phyloP scores from a whole-genome alignment of 2,797 vertebrate species.

The Zenarchopterus dispar region DNA sequence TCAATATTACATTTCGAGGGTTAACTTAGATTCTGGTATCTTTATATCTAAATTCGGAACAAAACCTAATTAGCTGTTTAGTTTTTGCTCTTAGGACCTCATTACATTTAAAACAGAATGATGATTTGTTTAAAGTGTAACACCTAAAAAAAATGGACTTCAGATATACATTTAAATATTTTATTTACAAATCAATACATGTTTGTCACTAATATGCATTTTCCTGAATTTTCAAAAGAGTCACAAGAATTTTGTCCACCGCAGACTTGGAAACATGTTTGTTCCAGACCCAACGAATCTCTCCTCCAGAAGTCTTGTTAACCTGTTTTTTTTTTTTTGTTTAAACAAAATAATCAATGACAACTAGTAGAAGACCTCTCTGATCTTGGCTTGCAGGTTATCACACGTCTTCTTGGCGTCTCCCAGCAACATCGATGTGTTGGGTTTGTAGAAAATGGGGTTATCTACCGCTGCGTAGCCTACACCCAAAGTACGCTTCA shows the following conservation, averaged over 20 bases:
- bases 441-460: constrained; percentile 85
- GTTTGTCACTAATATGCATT: constrained; percentile 16
- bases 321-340: constrained; percentile 4
- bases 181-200: constrained; percentile 77
- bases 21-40: too few relatives aligned
- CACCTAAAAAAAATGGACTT: background rate
- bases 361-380: constrained; percentile 74
- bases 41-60: too few relatives aligned
- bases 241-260: background rate
- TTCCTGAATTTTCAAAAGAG: constrained; percentile 27
- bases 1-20: too few relatives aligned
- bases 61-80: too few relatives aligned
- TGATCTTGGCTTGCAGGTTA: constrained; percentile 79
- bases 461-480: constrained; percentile 88
- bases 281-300: constrained; percentile 26
- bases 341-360: background rate
- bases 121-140: background rate
- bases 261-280: constrained; percentile 11
- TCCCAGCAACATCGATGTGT: constrained; percentile 84
- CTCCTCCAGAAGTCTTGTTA: constrained; percentile 13
- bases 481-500: constrained; percentile 86
- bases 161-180: constrained; percentile 49
- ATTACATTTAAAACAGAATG: too few relatives aligned
- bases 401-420: constrained; percentile 85
- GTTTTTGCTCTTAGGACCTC: too few relatives aligned